Percentiles rank a stretch among this genome's conserved stretches.
phyloP scores from a whole-genome alignment of 2,113 vertebrate species.

The Anolis sagrei region DNA sequence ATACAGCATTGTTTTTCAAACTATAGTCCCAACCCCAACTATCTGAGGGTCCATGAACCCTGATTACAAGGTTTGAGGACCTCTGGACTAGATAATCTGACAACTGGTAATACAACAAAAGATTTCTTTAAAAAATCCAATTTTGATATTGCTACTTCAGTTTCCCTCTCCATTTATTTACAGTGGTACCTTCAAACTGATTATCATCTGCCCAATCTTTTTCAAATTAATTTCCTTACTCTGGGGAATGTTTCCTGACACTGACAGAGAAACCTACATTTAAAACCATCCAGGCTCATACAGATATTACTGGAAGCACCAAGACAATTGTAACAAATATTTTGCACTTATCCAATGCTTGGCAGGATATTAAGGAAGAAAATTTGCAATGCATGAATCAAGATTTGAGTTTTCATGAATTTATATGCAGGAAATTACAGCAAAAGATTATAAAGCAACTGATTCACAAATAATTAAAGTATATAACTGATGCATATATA shows the following conservation, averaged over 20 bases:
- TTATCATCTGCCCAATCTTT: not conserved
- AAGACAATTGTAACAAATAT: constrained; percentile 39
- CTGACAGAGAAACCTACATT: not conserved
- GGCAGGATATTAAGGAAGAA: constrained; percentile 41
- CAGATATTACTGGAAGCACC: constrained; percentile 39
- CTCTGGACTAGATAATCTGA: too few species aligned
- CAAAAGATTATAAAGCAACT: not conserved
- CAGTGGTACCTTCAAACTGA: not conserved
- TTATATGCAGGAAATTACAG: constrained; percentile 7
- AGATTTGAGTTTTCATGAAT: constrained; percentile 8
- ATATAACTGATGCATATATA: not conserved
- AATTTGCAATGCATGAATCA: not conserved
- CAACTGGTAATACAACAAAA: not conserved
- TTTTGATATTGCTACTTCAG: not conserved
- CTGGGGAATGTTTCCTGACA: not conserved
- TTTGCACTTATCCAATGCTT: not conserved
- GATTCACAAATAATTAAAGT: not conserved
- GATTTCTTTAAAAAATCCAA: too few species aligned
- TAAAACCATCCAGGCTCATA: not conserved
- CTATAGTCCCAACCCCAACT: too few species aligned
- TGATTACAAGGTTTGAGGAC: too few species aligned
- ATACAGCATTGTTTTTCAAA: too few species aligned
- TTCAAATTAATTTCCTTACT: not conserved
- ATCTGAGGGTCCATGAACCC: too few species aligned
- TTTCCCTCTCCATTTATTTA: not conserved